Base-by-base conservation (phyloP, 2,888 invertebrate genomes). In the Scaptomyza flava region DNA sequence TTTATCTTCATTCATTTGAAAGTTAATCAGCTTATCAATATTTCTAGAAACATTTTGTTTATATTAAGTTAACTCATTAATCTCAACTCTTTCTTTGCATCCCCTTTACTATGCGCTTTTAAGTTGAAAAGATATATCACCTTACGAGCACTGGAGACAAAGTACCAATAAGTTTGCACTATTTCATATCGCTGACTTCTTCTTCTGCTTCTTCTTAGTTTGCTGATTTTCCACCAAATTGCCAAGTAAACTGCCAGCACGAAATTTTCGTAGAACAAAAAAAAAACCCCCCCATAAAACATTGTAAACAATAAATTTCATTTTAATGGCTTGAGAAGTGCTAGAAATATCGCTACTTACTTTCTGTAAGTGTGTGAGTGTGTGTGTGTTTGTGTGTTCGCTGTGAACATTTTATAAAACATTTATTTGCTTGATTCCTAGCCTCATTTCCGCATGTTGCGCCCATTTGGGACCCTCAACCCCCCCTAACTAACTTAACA, bases 401-500 rank as follows among this genome's bases (percentile, higher is more conserved):
- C 77, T 70, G 79, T 72, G 69, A 85, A 81, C 88, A 83, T 87
- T 86, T 87, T 87, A 86, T 85, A 87, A 86, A 87, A 87, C 85
- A 87, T 86, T 87, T 87, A 86, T 87, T 86, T 87, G 86, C 85
- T 86, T 86, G 85, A 86, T 87, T 86, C 86, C 80, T 86, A 86
- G 88, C 86, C 86, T 80, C 86, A 86, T 87, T 86, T 86, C 86
- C 85, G 77, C 65, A 56, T 60, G 57, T 62, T 60, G 61, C 64
- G 58, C 48, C 68, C 69, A 45, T 52, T 41, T 30, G 33, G 48
- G 61, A 59, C 41, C 51, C 78, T 61, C 73, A n/a, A 34, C 5
- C n/a, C 72, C 59, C 77, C 38, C 48, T 41, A 23, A 23, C 23
- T 4, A 23, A 23, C 17, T 9, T 17, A 27, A 4, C n/a, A 8